Percentiles rank a stretch among this genome's conserved stretches.
Evolutionary conservation across 2,113 vertebrate genomes (phyloP).

Genomic region (Carassius auratus): DNA sequence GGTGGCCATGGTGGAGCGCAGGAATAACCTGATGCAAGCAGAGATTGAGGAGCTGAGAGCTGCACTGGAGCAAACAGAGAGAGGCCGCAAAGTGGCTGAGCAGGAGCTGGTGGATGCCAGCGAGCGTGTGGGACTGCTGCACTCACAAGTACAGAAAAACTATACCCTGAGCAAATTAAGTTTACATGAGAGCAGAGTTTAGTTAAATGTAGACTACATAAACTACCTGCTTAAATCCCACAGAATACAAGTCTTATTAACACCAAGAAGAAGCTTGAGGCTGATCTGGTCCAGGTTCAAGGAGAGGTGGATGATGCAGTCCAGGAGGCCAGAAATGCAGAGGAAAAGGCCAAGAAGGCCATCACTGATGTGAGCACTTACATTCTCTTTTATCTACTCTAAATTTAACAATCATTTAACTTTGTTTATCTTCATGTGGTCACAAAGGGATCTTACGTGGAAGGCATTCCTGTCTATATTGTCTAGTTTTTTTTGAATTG

Average conservation of each 20-base stretch:
- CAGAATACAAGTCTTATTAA: slow-evolving; percentile 54
- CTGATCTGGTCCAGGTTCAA: slow-evolving; percentile 48
- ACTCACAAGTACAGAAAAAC: not conserved
- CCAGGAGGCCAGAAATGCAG: slow-evolving; percentile 49
- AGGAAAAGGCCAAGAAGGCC: slow-evolving; percentile 53
- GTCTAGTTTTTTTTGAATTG: not conserved
- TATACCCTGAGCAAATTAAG: not conserved
- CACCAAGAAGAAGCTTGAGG: slow-evolving; percentile 46
- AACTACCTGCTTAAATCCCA: not conserved
- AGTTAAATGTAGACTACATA: not conserved
- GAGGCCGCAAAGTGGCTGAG: slow-evolving; percentile 84
- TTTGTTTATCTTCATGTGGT: not conserved
- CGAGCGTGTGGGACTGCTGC: slow-evolving; percentile 70
- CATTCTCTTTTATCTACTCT: too few relatives aligned
- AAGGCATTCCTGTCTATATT: not conserved
- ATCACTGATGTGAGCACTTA: slow-evolving; percentile 49
- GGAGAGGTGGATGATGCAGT: slow-evolving; percentile 48
- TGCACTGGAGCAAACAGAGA: slow-evolving; percentile 86
- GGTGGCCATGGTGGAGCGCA: slow-evolving; percentile 86
- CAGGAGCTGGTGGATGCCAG: slow-evolving; percentile 86
- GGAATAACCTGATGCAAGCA: slow-evolving; percentile 83
- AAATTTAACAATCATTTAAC: too few relatives aligned
- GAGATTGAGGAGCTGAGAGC: slow-evolving; percentile 86
- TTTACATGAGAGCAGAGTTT: too few relatives aligned
- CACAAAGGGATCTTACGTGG: not conserved